A percentile compares a stretch with the other conserved stretches of the same genome.
phyloP scores from a whole-genome alignment of 2,113 vertebrate genomes.

The Caloenas nicobarica region DNA sequence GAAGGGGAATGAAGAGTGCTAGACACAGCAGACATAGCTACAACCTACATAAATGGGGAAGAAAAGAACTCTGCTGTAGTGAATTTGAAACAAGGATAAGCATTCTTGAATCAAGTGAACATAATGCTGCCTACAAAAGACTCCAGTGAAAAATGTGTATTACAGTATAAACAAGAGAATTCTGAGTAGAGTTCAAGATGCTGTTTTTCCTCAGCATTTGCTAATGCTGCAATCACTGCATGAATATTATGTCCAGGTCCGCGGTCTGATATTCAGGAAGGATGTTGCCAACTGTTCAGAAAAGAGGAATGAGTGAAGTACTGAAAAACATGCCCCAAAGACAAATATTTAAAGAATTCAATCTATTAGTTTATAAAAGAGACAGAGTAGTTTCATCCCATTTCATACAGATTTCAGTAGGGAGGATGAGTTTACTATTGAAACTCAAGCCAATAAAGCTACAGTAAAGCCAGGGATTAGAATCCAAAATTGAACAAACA shows the following conservation, averaged over 20 bases:
- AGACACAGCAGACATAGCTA: neutral
- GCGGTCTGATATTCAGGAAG: neutral
- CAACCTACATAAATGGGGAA: neutral
- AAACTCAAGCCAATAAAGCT: neutral
- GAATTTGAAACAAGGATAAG: neutral
- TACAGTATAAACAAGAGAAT: neutral
- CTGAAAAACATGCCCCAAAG: neutral
- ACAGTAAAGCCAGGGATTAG: neutral
- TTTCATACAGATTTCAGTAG: neutral
- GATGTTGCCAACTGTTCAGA: neutral
- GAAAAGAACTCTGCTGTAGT: neutral
- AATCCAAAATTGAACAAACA: neutral
- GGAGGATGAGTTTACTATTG: neutral
- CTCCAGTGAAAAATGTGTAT: neutral
- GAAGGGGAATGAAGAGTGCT: neutral
- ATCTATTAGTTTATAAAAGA: neutral
- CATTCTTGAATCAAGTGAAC: neutral
- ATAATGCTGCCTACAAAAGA: neutral
- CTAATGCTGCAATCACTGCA: neutral
- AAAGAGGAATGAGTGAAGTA: neutral
- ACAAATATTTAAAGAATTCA: neutral
- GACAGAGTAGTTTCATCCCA: neutral
- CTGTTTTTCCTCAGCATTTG: neutral
- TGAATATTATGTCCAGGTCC: neutral
- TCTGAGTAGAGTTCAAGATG: neutral